A percentile compares a stretch with the other conserved stretches of the same genome.
These are phyloP conservation scores for Plecturocebus donacophilus DNA, from an alignment of 2,113 vertebrate species.

Conservation along the genomic window DNA sequence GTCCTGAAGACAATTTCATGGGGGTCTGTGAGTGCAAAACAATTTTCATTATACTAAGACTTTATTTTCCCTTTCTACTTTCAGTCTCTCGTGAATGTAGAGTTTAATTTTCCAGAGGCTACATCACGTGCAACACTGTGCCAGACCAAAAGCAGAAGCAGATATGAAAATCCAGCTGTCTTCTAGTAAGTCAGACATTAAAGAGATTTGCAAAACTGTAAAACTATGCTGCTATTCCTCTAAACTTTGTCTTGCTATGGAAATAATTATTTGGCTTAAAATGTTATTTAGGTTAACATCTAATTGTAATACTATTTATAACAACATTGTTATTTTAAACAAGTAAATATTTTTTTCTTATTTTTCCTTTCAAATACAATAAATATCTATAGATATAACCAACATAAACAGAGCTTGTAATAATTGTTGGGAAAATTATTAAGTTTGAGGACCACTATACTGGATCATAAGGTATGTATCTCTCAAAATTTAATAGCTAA, in stretches of 20 bases:
- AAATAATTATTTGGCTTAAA: conserved; percentile 9
- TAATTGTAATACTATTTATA: neutral
- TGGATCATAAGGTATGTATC: neutral
- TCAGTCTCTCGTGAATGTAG: neutral
- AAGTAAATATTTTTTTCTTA: neutral
- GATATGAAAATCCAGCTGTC: neutral
- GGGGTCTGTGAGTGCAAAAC: neutral
- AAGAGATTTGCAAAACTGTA: neutral
- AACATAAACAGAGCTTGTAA: neutral
- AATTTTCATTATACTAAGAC: neutral
- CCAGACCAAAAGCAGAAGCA: neutral
- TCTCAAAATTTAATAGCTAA: neutral
- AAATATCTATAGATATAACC: neutral
- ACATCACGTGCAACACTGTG: neutral
- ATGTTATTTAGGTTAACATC: neutral
- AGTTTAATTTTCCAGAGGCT: neutral
- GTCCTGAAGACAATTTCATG: neutral
- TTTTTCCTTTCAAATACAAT: neutral
- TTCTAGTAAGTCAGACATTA: neutral
- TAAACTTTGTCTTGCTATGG: neutral
- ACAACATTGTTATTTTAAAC: neutral
- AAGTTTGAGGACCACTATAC: neutral
- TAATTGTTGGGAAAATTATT: neutral
- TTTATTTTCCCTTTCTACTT: neutral
- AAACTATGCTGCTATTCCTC: neutral